These are phyloP conservation scores for Cydia splendana DNA, from an alignment of 1,140 invertebrate genomes.

Conservation along the genomic window DNA sequence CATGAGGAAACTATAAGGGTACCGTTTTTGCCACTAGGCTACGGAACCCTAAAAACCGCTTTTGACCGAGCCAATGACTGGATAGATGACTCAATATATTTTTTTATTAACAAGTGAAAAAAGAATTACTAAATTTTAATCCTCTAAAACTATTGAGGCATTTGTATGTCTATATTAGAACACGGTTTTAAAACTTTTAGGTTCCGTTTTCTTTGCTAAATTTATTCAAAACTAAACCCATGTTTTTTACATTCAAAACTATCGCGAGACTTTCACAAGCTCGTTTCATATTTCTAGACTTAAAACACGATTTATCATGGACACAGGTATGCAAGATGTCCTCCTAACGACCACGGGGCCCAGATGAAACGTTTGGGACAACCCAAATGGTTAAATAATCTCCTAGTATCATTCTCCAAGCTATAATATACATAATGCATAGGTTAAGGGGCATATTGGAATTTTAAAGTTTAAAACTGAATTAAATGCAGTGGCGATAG, in stretches of 20 bases:
- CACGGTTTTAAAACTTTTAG: no score
- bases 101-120: no score
- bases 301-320: slow-evolving; percentile 28
- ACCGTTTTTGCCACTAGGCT: no score
- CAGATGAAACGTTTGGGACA: slow-evolving; percentile 27
- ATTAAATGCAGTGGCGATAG: not conserved
- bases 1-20: no score
- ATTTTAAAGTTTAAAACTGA: not conserved
- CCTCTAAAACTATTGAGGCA: no score
- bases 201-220: not conserved
- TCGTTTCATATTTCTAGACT: slow-evolving; percentile 28
- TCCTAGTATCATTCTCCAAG: not conserved
- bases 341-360: slow-evolving; percentile 8
- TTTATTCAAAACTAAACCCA: slow-evolving; percentile 12
- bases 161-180: no score
- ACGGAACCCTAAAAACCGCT: no score
- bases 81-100: no score
- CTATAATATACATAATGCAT: slow-evolving; percentile 21
- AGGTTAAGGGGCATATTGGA: not conserved
- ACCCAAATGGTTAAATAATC: slow-evolving; percentile 33
- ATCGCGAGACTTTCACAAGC: not conserved
- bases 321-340: slow-evolving; percentile 31
- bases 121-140: no score
- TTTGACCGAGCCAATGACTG: no score
- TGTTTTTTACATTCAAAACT: slow-evolving; percentile 6